Evolutionary conservation across 2,888 invertebrate species (phyloP).

Genomic region (Pachydiplax longipennis): DNA sequence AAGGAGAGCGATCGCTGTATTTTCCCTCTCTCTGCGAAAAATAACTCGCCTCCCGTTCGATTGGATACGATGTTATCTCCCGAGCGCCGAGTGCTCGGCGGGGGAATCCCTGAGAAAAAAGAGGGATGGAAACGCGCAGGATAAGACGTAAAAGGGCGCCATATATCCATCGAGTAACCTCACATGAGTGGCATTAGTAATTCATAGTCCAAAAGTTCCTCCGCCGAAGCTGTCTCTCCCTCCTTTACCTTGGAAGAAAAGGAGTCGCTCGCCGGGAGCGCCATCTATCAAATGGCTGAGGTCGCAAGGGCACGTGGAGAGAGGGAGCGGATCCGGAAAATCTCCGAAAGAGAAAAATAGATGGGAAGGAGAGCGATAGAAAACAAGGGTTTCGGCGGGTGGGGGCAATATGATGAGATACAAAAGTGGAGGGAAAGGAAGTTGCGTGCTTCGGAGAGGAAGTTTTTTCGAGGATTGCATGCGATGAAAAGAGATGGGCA

Average conservation of each 20-base stretch:
- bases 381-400: neutral
- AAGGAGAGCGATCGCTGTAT: neutral
- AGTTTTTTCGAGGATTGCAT: too few relatives aligned
- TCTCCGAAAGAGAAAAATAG: neutral
- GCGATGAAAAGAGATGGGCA: too few relatives aligned
- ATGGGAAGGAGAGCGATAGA: neutral
- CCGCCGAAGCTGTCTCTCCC: neutral
- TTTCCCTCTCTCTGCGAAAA: neutral
- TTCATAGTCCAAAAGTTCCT: conserved; percentile 23
- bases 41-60: neutral
- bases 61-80: conserved; percentile 10
- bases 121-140: neutral
- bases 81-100: neutral
- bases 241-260: neutral
- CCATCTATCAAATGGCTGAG: neutral
- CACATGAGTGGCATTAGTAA: conserved; percentile 40
- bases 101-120: neutral
- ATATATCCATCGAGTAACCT: conserved; percentile 21
- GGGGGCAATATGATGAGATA: neutral
- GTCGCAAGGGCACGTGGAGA: neutral
- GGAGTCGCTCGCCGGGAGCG: neutral
- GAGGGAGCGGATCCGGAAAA: neutral
- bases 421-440: neutral
- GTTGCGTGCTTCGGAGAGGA: too few relatives aligned
- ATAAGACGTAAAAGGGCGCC: neutral